Base-by-base conservation (phyloP, 2,113 vertebrate genomes). In the Pluvialis apricaria region DNA sequence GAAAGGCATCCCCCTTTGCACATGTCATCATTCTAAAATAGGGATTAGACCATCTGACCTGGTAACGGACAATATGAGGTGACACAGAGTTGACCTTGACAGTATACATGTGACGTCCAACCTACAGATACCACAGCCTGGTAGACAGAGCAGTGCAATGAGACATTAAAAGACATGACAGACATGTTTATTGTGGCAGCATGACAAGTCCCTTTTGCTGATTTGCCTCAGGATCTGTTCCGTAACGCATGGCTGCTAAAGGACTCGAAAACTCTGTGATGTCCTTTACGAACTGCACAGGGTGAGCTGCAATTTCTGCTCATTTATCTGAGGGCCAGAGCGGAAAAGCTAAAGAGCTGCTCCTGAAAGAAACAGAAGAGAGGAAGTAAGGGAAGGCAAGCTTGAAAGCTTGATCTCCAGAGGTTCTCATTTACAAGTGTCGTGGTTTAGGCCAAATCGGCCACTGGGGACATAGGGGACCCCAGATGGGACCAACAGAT, bases 201-300 rank as follows among this genome's bases (percentile, higher is more conserved):
- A 34, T 71, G 84, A 95, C 85, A 90, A 60, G 57, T 51, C 18
- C 42, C 47, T 75, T 68, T 68, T 32, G 42, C 87, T 90, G 70
- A 51, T 91, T 45, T 90, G 88, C 90, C 82, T 71, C 70, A 14
- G 94, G 88, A 95, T 26, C 70, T 57, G 61, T 76, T 94, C 85
- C 31, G 1, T 18, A 64, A 66, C 12, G 4, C 31, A 4, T 0
- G 2, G 69, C n/a, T 84, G 72, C 81, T 70, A 25, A 83, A 95
- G 81, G 89, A 92, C 92, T 81, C 9, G 0, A 45, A 87, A 94
- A 22, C 45, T 47, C 73, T 73, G 55, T 9, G 49, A 61, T 52
- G 72, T 73, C 84, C 83, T 92, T 66, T 25, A 36, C 6, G 11
- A 92, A 57, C 40, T 21, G 15, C 20, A 69, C 42, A 36, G 68